Percentiles rank a stretch among this genome's conserved stretches.
Evolutionary conservation across 2,797 vertebrate genomes (phyloP).

Genomic region (Protonibea diacanthus): DNA sequence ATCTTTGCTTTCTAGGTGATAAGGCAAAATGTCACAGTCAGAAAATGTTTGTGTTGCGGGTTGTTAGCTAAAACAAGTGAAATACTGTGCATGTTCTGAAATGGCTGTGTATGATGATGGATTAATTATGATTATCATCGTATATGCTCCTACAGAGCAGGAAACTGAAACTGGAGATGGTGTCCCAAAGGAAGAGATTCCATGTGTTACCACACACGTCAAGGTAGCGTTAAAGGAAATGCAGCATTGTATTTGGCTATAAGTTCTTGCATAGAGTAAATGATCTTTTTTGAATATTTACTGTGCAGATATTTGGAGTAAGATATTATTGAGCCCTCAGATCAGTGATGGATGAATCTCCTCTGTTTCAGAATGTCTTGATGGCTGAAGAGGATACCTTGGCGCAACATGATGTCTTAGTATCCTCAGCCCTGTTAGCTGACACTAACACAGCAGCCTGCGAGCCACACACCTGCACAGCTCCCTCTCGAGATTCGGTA

Average conservation of each 20-base stretch:
- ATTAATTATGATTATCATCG: constrained; percentile 2
- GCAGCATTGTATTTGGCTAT: neutral
- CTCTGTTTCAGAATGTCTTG: constrained; percentile 46
- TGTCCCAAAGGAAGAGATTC: neutral
- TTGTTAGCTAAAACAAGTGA: neutral
- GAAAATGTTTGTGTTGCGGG: neutral
- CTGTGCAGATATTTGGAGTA: neutral
- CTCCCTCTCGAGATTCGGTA: constrained; percentile 48
- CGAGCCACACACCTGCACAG: neutral
- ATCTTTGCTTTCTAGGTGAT: neutral
- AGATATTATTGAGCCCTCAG: neutral
- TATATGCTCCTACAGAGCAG: constrained; percentile 18
- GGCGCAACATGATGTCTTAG: neutral
- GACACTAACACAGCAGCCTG: neutral
- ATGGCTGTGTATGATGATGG: neutral
- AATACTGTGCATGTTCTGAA: neutral
- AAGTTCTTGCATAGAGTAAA: neutral
- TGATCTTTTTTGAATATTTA: neutral
- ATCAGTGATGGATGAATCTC: constrained; percentile 7
- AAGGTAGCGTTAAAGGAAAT: constrained; percentile 34
- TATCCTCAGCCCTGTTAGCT: constrained; percentile 22
- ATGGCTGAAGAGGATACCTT: constrained; percentile 10
- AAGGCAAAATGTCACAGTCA: neutral
- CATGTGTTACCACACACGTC: neutral
- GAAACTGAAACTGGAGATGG: constrained; percentile 1